Evolutionary conservation across 2,113 vertebrate genomes (phyloP).

Genomic region (Chaetura pelagica): DNA sequence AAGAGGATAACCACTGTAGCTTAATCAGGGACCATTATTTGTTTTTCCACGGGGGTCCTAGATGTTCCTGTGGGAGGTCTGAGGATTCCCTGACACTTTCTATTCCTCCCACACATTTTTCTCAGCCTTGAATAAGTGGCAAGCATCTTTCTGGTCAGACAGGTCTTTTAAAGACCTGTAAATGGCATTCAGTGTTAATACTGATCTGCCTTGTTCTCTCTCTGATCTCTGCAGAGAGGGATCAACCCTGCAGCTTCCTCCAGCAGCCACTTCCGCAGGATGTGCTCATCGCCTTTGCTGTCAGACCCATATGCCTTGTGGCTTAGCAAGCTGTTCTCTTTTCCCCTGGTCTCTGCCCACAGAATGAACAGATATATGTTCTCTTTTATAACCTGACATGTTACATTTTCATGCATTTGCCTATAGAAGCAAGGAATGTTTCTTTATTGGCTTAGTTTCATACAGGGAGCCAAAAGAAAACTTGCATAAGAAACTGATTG

Average conservation of each 20-base stretch:
- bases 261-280: constrained; percentile 23
- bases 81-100: not conserved
- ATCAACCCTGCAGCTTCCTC: not conserved
- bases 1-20: not conserved
- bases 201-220: not conserved
- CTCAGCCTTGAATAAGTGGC: not conserved
- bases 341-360: not conserved
- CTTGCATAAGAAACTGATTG: not conserved
- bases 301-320: not conserved
- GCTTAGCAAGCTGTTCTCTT: not conserved
- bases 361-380: not conserved
- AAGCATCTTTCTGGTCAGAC: constrained; percentile 1
- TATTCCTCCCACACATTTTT: not conserved
- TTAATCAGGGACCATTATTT: not conserved
- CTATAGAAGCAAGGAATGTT: not conserved
- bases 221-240: not conserved
- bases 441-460: not conserved
- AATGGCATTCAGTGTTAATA: not conserved
- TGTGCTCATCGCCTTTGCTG: rapidly evolving
- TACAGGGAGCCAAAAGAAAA: not conserved
- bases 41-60: not conserved
- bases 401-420: not conserved
- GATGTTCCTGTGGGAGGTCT: not conserved
- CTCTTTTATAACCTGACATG: not conserved
- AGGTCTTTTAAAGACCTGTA: not conserved